Evolutionary conservation across 2,888 invertebrate species (phyloP).

Genomic region (Galerucella calmariensis): DNA sequence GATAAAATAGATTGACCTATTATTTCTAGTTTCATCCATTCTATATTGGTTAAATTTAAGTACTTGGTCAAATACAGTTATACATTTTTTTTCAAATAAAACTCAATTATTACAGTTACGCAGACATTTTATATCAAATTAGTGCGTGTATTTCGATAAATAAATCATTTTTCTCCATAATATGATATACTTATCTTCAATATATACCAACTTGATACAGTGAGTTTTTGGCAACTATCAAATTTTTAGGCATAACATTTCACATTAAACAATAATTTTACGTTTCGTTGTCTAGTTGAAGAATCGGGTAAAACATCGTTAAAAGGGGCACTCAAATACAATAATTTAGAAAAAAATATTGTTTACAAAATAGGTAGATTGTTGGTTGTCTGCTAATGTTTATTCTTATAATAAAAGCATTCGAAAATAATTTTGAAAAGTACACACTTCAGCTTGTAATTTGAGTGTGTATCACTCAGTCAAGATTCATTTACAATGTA

Average conservation of each 20-base stretch:
- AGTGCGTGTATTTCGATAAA: too few species aligned
- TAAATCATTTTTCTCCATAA: neutral
- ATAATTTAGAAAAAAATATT: neutral
- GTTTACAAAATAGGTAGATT: neutral
- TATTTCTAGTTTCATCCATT: too few species aligned
- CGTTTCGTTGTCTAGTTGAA: neutral
- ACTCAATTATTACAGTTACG: too few species aligned
- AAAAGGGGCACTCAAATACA: neutral
- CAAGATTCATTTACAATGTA: too few species aligned
- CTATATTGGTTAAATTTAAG: too few species aligned
- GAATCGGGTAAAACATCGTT: neutral
- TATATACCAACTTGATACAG: neutral
- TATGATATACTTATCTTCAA: neutral
- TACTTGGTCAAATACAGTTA: too few species aligned
- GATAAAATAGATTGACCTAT: too few species aligned
- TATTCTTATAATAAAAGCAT: neutral
- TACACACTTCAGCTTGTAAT: neutral
- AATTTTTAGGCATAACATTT: conserved; percentile 4
- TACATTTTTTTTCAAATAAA: too few species aligned
- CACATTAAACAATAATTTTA: neutral
- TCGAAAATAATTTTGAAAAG: neutral
- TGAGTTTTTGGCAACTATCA: conserved; percentile 19
- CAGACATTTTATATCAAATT: too few species aligned
- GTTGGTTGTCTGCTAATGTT: neutral
- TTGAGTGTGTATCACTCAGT: too few species aligned